phyloP scores from a whole-genome alignment of 2,113 vertebrate genomes.

The Cyanoramphus novaezelandiae region DNA sequence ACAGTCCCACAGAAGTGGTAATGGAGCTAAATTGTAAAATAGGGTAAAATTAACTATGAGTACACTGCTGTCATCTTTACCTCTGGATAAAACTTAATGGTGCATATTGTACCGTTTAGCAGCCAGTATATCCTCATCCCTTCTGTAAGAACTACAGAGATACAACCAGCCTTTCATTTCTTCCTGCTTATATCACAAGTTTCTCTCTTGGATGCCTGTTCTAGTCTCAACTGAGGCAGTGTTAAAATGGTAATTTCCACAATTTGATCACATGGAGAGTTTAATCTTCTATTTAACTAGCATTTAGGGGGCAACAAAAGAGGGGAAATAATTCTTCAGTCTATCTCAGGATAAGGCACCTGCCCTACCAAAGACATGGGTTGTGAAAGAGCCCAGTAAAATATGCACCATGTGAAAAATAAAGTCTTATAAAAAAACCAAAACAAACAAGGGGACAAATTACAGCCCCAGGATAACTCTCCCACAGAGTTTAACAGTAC shows the following conservation, averaged over 20 bases:
- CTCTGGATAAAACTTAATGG: neutral
- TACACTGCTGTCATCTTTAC: neutral
- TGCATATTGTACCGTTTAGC: neutral
- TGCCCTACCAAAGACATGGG: neutral
- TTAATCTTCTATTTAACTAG: neutral
- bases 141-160: neutral
- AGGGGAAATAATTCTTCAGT: neutral
- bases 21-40: neutral
- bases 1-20: neutral
- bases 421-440: neutral
- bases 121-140: neutral
- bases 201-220: neutral
- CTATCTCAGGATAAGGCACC: neutral
- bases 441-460: neutral
- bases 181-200: neutral
- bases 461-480: neutral
- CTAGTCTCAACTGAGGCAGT: neutral
- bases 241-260: neutral
- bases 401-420: neutral
- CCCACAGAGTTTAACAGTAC: neutral
- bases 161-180: neutral
- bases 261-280: neutral
- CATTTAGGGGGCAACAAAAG: neutral
- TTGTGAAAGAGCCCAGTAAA: neutral
- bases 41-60: neutral